Conservation (phyloP, 2,797 vertebrate genomes). For the Anguilla pacifica region DNA sequence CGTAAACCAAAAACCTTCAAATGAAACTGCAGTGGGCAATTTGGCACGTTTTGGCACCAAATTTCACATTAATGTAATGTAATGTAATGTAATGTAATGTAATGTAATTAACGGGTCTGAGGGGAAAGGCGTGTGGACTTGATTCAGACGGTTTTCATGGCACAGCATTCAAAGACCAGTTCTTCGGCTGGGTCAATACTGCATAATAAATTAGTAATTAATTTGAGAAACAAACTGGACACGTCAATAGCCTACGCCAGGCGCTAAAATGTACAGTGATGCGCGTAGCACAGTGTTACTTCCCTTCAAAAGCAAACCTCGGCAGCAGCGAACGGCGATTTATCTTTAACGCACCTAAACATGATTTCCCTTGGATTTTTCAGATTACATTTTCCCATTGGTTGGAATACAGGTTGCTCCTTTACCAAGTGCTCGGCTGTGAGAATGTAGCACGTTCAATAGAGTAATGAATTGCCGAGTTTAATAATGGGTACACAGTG, state of each 20-base stretch:
- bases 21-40: background rate
- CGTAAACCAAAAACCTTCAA: background rate
- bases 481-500: background rate
- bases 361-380: background rate
- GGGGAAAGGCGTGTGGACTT: background rate
- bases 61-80: background rate
- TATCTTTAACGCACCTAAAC: background rate
- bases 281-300: background rate
- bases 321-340: background rate
- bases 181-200: background rate
- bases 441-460: background rate
- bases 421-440: background rate
- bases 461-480: background rate
- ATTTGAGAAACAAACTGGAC: background rate
- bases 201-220: background rate
- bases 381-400: background rate
- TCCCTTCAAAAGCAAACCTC: background rate
- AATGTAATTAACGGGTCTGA: too few relatives aligned
- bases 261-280: background rate
- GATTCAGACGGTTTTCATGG: background rate
- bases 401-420: background rate
- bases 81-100: too few relatives aligned
- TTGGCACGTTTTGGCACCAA: slow-evolving; percentile 8
- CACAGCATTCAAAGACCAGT: background rate
- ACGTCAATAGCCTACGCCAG: background rate